A percentile compares a stretch with the other conserved stretches of the same genome.
These are phyloP conservation scores for Diadema setosum DNA, from an alignment of 35 echinoderm and acorn worm species.

Conservation along the genomic window DNA sequence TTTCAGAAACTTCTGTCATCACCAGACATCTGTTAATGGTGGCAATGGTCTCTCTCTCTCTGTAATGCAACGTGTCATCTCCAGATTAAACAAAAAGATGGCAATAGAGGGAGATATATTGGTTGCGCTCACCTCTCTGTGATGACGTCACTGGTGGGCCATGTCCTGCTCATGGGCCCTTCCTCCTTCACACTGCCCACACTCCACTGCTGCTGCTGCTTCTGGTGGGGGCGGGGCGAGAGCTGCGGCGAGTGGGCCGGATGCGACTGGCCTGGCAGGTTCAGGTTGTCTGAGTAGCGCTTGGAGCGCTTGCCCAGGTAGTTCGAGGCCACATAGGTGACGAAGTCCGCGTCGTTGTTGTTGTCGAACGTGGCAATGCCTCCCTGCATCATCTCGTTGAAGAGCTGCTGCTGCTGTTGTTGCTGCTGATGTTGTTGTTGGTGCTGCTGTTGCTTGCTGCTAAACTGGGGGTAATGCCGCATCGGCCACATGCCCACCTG, in stretches of 20 bases:
- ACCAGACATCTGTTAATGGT: too few species aligned
- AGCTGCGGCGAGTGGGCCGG: not conserved
- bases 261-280: constrained; percentile 21
- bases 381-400: not conserved
- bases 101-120: too few species aligned
- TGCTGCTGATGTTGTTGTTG: not conserved
- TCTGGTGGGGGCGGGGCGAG: not conserved
- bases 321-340: constrained; percentile 67
- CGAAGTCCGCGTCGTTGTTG: constrained; percentile 73
- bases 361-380: not conserved
- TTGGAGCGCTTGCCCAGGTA: constrained; percentile 63
- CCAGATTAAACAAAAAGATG: too few species aligned
- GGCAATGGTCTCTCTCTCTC: too few species aligned
- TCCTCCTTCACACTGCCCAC: not conserved
- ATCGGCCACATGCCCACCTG: not conserved
- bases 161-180: constrained; percentile 56
- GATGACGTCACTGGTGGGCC: constrained; percentile 25
- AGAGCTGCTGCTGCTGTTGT: not conserved
- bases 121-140: constrained; percentile 5
- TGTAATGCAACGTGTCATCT: too few species aligned
- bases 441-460: not conserved
- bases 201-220: constrained; percentile 1
- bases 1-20: too few species aligned
- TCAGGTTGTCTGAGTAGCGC: constrained; percentile 39
- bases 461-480: too few species aligned